Conservation (phyloP, 2,888 invertebrate species). For the Portevinia maculata region DNA sequence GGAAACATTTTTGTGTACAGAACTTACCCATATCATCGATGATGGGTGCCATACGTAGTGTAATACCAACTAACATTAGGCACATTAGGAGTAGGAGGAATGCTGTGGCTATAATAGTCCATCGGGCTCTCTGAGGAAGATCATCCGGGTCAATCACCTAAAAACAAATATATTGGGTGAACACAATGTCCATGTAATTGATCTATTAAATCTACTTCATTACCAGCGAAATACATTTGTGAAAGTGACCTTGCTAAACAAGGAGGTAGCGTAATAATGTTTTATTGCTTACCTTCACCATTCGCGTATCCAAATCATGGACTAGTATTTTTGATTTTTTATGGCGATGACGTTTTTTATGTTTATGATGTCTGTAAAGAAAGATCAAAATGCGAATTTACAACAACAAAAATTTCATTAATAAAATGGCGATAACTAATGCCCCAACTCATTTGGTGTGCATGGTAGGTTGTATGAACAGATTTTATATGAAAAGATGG, state of each 20-base stretch:
- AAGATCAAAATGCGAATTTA: conserved; percentile 19
- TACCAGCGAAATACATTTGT: neutral
- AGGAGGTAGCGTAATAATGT: neutral
- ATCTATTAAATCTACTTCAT: too few species aligned
- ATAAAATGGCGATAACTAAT: too few species aligned
- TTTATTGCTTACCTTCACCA: conserved; percentile 80
- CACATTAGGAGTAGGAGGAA: conserved; percentile 94
- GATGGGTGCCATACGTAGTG: conserved; percentile 95
- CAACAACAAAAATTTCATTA: too few species aligned
- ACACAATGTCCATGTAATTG: too few species aligned
- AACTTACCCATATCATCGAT: conserved; percentile 97
- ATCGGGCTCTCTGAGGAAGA: conserved; percentile 91
- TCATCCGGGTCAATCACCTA: conserved; percentile 91
- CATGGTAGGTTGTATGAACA: too few species aligned
- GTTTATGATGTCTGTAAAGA: conserved; percentile 80
- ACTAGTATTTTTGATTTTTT: conserved; percentile 83
- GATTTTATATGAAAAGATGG: too few species aligned
- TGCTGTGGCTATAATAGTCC: conserved; percentile 96
- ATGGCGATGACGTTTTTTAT: conserved; percentile 82
- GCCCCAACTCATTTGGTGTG: too few species aligned
- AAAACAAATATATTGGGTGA: conserved; percentile 3
- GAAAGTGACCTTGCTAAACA: too few species aligned
- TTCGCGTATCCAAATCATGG: conserved; percentile 83
- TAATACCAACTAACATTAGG: conserved; percentile 94
- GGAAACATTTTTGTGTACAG: conserved; percentile 5